Evolutionary conservation across 2,113 vertebrate species (phyloP).

Genomic region (Tyto alba): DNA sequence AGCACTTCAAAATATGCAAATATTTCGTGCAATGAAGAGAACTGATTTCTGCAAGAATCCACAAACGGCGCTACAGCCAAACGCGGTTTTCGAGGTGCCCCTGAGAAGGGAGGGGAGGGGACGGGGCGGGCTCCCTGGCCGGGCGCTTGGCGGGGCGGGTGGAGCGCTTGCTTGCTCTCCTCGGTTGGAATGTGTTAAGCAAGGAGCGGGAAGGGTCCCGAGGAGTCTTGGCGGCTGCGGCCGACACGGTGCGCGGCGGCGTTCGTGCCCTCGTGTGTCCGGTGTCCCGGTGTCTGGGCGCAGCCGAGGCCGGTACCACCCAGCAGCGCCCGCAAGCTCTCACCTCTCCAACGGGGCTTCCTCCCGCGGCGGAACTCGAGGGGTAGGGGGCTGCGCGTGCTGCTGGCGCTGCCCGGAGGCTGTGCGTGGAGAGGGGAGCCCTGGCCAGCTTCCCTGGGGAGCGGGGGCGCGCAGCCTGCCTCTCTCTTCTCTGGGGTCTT

Average conservation of each 20-base stretch:
- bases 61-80: not conserved
- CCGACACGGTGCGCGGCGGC: accelerated
- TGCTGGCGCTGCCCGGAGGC: too few relatives aligned
- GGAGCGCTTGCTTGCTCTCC: not conserved
- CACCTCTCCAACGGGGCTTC: accelerated
- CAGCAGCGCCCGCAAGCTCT: accelerated
- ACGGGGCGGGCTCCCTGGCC: accelerated
- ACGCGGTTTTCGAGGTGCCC: not conserved
- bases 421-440: accelerated
- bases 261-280: too few relatives aligned
- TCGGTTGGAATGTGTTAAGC: accelerated
- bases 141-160: not conserved
- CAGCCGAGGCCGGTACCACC: accelerated
- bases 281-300: accelerated
- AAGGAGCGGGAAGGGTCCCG: not conserved
- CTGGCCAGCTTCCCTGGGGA: accelerated
- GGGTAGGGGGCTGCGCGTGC: too few relatives aligned
- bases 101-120: not conserved
- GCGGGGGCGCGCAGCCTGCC: not conserved
- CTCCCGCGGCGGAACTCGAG: too few relatives aligned
- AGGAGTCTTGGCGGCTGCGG: accelerated
- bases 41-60: not conserved
- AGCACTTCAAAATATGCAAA: slow-evolving; percentile 47
- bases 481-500: not conserved
- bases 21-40: slow-evolving; percentile 23